Percentiles rank a stretch among this genome's conserved stretches.
Conservation (phyloP, 2,888 invertebrate species). For the Branchipolynoe longqiensis region DNA sequence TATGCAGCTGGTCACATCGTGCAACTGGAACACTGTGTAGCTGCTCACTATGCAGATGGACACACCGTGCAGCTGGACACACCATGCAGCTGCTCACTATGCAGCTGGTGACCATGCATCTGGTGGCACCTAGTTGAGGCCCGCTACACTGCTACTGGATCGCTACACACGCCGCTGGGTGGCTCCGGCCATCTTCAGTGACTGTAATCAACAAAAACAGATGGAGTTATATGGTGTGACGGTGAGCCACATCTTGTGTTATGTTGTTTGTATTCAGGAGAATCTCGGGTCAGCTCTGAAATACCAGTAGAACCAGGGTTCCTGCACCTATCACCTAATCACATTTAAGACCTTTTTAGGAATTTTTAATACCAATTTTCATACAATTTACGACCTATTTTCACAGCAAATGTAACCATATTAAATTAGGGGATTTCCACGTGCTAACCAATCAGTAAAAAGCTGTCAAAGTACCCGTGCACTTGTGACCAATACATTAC, state of each 20-base stretch:
- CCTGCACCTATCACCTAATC: no score
- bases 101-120: neutral
- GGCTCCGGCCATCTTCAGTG: constrained; percentile 33
- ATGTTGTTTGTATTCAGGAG: neutral
- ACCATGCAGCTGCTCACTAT: neutral
- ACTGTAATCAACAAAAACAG: constrained; percentile 7
- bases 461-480: neutral
- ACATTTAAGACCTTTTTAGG: no score
- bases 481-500: neutral
- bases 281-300: neutral
- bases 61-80: neutral
- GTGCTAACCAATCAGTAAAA: no score
- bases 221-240: neutral
- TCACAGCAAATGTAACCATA: no score
- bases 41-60: neutral
- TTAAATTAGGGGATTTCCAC: no score
- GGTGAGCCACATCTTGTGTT: neutral
- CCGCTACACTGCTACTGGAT: neutral
- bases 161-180: constrained; percentile 9
- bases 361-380: no score
- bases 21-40: neutral
- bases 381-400: no score
- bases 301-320: neutral
- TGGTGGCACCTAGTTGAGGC: neutral
- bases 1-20: no score